Percentiles rank a stretch among this genome's conserved stretches.
Conservation (phyloP, 2,888 invertebrate genomes). For the Nebria brevicollis region DNA sequence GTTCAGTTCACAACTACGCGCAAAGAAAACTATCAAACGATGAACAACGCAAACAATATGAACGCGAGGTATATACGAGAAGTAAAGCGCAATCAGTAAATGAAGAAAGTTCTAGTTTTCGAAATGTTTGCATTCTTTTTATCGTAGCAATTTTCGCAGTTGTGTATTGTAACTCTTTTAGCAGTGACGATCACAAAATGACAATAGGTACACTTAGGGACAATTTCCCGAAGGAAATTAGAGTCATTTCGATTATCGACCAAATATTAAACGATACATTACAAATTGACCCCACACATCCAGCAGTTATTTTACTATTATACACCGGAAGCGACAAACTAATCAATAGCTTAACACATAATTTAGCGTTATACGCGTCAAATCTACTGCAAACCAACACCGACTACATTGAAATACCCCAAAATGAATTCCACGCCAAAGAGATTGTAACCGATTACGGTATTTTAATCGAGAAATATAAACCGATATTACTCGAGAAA, state of each 20-base stretch:
- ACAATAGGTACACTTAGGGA: not conserved
- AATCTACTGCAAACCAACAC: conserved; percentile 15
- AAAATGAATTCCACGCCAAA: conserved; percentile 17
- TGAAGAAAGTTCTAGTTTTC: not conserved
- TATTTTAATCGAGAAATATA: conserved; percentile 37
- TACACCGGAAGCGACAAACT: conserved; percentile 15
- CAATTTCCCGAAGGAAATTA: not conserved
- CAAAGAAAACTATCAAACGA: not conserved
- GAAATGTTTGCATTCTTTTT: too few species aligned
- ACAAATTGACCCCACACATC: conserved; percentile 21
- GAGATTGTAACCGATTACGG: conserved; percentile 31
- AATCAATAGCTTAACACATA: conserved; percentile 16
- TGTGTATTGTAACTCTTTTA: too few species aligned
- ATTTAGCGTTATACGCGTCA: conserved; percentile 28
- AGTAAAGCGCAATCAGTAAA: not conserved
- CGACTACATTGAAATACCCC: conserved; percentile 21
- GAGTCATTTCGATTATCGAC: not conserved
- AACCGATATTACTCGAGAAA: conserved; percentile 15
- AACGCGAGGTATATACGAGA: too few species aligned
- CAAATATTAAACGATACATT: not conserved
- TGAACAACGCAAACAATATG: not conserved
- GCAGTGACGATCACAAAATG: not conserved
- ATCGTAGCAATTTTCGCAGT: too few species aligned
- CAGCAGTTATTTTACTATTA: conserved; percentile 41
- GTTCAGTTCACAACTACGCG: not conserved